Conservation (phyloP, 2,888 invertebrate genomes). For the Oscheius sp. region DNA sequence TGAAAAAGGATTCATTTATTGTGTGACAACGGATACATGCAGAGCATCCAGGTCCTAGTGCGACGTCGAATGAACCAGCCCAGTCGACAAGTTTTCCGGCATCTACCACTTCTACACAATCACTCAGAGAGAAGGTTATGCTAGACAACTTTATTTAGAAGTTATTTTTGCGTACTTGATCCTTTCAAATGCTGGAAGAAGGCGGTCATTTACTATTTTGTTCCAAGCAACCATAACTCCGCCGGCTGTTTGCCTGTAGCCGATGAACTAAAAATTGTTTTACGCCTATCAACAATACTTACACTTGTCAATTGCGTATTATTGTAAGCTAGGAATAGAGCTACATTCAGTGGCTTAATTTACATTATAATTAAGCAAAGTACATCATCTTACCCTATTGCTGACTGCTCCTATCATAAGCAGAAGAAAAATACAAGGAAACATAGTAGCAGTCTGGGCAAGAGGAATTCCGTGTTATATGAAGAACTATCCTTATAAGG, state of each 20-base stretch:
- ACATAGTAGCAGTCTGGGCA: too few relatives aligned
- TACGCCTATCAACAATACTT: too few relatives aligned
- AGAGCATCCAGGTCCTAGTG: conserved; percentile 55
- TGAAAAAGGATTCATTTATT: conserved; percentile 13
- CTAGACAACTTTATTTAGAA: background rate
- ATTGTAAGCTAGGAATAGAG: conserved; percentile 1
- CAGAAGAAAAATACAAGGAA: too few relatives aligned
- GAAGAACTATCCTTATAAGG: too few relatives aligned
- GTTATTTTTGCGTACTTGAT: conserved; percentile 1
- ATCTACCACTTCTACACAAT: conserved; percentile 48
- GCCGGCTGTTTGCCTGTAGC: conserved; percentile 16
- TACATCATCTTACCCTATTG: background rate
- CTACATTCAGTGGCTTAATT: conserved; percentile 14
- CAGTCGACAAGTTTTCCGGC: conserved; percentile 45
- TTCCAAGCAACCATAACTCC: conserved; percentile 30
- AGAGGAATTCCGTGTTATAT: too few relatives aligned
- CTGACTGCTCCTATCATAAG: too few relatives aligned
- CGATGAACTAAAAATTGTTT: background rate
- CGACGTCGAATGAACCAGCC: conserved; percentile 42
- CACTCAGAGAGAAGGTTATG: conserved; percentile 46
- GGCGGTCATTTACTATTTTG: background rate
- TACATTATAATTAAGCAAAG: background rate
- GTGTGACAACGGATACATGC: conserved; percentile 34
- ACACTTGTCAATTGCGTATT: background rate
- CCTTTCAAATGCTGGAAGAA: conserved; percentile 11